Base-by-base conservation (phyloP, 2,797 vertebrate genomes). In the Sebastes itinus region DNA sequence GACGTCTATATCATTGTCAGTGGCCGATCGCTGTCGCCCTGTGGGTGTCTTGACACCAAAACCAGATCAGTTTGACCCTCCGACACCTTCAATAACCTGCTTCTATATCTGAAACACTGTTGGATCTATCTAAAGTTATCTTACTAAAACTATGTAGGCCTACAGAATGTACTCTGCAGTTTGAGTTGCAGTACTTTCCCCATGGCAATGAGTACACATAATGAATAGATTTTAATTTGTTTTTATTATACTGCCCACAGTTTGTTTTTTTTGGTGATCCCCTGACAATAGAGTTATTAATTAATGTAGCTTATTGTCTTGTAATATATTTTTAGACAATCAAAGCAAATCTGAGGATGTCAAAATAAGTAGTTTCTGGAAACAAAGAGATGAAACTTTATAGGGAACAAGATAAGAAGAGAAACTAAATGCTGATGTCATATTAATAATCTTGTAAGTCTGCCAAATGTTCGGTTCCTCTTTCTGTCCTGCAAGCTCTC, bases 1-100 rank as follows among this genome's bases (percentile, higher is more conserved):
- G 80, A 77, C 1, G 25, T 78, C 64, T 72, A 13, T 30, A 61
- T 38, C 56, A n/a, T 49, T 63, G 55, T 35, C 49, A 73, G 22
- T 5, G 28, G 56, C 33, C 5, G 8, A 35, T 74, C 28, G 64
- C 49, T 27, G 27, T 78, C 22, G 2, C 35, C 38, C 25, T 27
- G n/a, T 80, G 35, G n/a, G 56, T 63, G 46, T 63, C 52, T 70
- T 55, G 25, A 81, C 49, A 56, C 35, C 32, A 65, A 38, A 64
- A 61, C 62, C 35, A 61, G 38, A 83, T 75, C 20, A 72, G 63
- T 65, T 56, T 77, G 33, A 83, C 32, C 32, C 18, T 25, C 28
- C 2, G 1, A 35, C 65, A 77, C 23, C 58, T 78, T 59, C 11
- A 78, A 33, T 35, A 68, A 68, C 16, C 27, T 20, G 20, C 5